Evolutionary conservation across 2,888 invertebrate genomes (phyloP).

Genomic region (Drosophila recens): DNA sequence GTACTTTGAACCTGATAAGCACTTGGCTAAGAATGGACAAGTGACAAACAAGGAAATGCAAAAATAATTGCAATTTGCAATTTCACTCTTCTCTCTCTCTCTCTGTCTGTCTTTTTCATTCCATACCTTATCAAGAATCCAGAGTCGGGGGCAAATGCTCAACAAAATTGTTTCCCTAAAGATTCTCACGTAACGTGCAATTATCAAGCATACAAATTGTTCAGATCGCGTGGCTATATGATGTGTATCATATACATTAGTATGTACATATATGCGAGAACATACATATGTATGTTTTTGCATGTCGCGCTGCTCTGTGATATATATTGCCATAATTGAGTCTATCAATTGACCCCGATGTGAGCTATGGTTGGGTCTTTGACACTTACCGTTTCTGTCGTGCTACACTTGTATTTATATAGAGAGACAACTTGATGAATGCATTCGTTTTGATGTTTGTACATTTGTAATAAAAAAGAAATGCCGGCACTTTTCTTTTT

Average conservation of each 20-base stretch:
- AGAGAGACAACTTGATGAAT: slow-evolving; percentile 58
- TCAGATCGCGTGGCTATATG: slow-evolving; percentile 36
- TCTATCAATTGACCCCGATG: slow-evolving; percentile 80
- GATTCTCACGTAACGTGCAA: slow-evolving; percentile 47
- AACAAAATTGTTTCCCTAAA: slow-evolving; percentile 31
- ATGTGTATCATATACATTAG: slow-evolving; percentile 5
- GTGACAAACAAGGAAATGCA: slow-evolving; percentile 36
- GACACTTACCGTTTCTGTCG: slow-evolving; percentile 61
- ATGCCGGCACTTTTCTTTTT: slow-evolving; percentile 43
- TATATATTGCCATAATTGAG: slow-evolving; percentile 76
- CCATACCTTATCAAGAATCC: slow-evolving; percentile 24
- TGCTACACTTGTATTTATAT: slow-evolving; percentile 19
- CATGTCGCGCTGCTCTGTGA: slow-evolving; percentile 47
- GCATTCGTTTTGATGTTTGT: slow-evolving; percentile 31
- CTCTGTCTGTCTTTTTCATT: not conserved
- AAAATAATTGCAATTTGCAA: slow-evolving; percentile 8
- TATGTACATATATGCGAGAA: not conserved
- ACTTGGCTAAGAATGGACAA: slow-evolving; percentile 15
- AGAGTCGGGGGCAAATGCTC: slow-evolving; percentile 5
- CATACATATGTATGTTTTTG: slow-evolving; percentile 20
- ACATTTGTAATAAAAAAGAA: slow-evolving; percentile 4
- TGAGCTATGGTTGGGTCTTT: slow-evolving; percentile 75
- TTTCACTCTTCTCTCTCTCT: not conserved
- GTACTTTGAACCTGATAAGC: slow-evolving; percentile 58
- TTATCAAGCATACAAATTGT: slow-evolving; percentile 43